Base-by-base conservation (phyloP, 2,113 vertebrate genomes). In the Hystrix cristata region DNA sequence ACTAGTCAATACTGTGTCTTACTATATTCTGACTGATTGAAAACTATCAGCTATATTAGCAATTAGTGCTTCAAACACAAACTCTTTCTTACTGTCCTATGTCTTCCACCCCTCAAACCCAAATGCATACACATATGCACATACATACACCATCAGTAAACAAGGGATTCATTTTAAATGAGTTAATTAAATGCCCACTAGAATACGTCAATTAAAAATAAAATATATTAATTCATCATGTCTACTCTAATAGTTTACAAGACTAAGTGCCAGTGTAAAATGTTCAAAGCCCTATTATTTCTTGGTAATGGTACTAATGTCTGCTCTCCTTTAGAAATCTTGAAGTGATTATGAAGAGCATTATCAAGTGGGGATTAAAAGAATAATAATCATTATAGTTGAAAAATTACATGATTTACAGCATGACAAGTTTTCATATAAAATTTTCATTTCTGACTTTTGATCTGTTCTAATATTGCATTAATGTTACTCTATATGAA, bases 381-480 rank as follows among this genome's bases (percentile, higher is more conserved):
- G 71, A 96, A 96, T 85, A 92, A 89, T 60, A 96, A 69, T 91
- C 90, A 87, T 95, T 93, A 64, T 3, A 51, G 25, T 65, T 62
- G 13, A 94, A 90, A 95, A 82, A 83, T 87, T 94, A 57, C 25
- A 86, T 76, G 76, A 91, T 92, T 92, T 96, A 94, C 5, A 95
- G 74, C 60, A 74, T 95, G 90, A 95, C 80, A 92, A 38, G 19
- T 94, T 90, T 97, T 96, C 82, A 72, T 19, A 84, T 74, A 87
- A 97, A 97, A 95, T 93, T 72, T n/a, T 88, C 31, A 43, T 95
- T 67, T 95, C 59, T 87, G 43, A 90, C 12, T 85, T 97, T 93
- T 87, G 88, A 82, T 96, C 53, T 95, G 27, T 43, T 97, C n/a
- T 88, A 94, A 29, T 74, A 38, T 94, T 97, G 15, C 95, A 8